These are phyloP conservation scores for Gerosis bhagava DNA, from an alignment of 2,888 invertebrate species.

Conservation along the genomic window DNA sequence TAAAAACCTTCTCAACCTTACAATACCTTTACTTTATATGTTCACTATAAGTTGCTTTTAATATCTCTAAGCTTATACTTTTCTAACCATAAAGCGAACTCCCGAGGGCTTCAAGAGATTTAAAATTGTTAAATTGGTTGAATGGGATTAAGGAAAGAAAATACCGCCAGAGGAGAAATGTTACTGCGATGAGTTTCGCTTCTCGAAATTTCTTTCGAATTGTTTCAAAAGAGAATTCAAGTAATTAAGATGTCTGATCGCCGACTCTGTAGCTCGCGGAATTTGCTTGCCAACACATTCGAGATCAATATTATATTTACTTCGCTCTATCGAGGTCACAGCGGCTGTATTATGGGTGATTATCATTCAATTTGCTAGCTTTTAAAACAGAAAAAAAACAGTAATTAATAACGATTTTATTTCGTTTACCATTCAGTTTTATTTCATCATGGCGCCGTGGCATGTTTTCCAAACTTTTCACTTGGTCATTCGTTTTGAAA, in stretches of 20 bases:
- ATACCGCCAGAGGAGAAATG: conserved; percentile 31
- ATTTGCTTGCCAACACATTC: conserved; percentile 28
- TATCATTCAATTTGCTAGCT: conserved; percentile 11
- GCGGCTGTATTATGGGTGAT: conserved; percentile 4
- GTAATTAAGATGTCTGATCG: conserved; percentile 35
- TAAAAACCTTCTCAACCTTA: neutral
- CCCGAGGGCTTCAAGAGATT: conserved; percentile 20
- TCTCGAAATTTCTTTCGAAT: conserved; percentile 30
- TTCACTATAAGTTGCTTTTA: neutral
- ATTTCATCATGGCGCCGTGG: too few species aligned
- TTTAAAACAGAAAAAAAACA: neutral
- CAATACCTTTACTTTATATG: neutral
- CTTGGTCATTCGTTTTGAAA: too few species aligned
- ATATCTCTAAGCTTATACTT: conserved; percentile 3
- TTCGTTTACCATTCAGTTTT: too few species aligned
- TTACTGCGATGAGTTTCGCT: conserved; percentile 21
- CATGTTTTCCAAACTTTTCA: too few species aligned
- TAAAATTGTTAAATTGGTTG: conserved; percentile 36
- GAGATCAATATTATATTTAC: conserved; percentile 25
- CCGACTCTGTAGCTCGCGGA: conserved; percentile 12
- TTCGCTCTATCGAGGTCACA: conserved; percentile 15
- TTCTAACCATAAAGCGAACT: conserved; percentile 4
- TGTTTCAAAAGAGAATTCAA: conserved; percentile 35
- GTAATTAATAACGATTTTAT: conserved; percentile 1
- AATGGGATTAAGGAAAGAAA: conserved; percentile 35